Percentiles rank a stretch among this genome's conserved stretches.
phyloP scores from a whole-genome alignment of 37 sponge, comb jelly and placozoan species.

The Cliona cf. orientalis region DNA sequence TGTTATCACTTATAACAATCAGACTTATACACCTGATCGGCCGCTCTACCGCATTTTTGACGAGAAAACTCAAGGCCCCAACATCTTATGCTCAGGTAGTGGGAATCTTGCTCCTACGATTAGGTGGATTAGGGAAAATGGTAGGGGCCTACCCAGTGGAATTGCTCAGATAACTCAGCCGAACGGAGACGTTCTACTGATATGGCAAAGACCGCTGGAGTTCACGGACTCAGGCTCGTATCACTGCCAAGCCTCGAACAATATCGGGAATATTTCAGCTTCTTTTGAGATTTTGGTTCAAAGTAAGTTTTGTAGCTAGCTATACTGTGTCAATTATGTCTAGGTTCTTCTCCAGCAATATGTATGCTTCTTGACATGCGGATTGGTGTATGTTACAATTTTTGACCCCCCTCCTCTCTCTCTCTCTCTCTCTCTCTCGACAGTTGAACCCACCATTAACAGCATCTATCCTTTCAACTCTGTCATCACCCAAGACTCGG shows the following conservation, averaged over 20 bases:
- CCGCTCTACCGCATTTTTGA: background rate
- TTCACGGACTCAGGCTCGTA: constrained; percentile 37
- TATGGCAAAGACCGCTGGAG: constrained; percentile 7
- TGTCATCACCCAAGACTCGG: background rate
- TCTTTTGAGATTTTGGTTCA: constrained; percentile 6
- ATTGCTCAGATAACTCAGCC: background rate
- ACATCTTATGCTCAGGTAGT: constrained; percentile 12
- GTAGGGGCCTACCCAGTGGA: background rate
- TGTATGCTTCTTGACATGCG: too few relatives aligned
- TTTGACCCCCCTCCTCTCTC: too few relatives aligned
- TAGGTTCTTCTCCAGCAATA: too few relatives aligned
- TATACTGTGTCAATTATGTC: background rate
- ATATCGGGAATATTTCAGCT: background rate
- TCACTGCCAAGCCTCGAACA: constrained; percentile 1
- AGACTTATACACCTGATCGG: background rate
- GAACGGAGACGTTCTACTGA: background rate
- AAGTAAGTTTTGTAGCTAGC: constrained; percentile 4
- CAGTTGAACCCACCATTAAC: too few relatives aligned
- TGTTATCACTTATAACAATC: background rate
- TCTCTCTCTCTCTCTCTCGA: too few relatives aligned
- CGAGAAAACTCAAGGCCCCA: background rate
- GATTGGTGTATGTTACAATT: too few relatives aligned
- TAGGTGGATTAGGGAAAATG: background rate
- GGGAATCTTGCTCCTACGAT: constrained; percentile 21
- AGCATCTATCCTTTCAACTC: too few relatives aligned